phyloP scores from a whole-genome alignment of 53 echinoderm and acorn worm species.

The Mesocentrotus franciscanus region DNA sequence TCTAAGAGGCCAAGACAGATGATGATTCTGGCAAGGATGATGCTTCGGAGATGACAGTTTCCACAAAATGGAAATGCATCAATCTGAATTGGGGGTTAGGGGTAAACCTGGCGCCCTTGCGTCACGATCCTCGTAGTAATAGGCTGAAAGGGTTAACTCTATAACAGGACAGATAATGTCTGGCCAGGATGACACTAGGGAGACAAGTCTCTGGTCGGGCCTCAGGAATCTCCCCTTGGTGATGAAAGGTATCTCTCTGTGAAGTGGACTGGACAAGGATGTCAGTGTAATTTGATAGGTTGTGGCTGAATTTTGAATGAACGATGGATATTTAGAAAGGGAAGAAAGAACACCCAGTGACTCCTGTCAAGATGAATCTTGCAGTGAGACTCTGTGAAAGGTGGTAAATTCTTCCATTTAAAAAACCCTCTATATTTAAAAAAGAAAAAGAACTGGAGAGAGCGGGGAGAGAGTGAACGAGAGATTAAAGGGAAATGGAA shows the following conservation, averaged over 20 bases:
- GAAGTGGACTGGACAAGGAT: conserved; percentile 49
- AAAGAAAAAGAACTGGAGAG: too few species aligned
- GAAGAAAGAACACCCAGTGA: background rate
- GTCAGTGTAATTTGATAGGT: background rate
- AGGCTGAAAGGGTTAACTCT: background rate
- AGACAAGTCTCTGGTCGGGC: background rate
- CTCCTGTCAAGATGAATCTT: too few species aligned
- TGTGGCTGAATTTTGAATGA: conserved; percentile 33
- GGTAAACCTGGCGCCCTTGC: background rate
- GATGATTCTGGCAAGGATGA: too few species aligned
- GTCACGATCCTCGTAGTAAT: background rate
- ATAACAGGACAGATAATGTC: background rate
- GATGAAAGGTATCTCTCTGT: conserved; percentile 42
- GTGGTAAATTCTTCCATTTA: too few species aligned
- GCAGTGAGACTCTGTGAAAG: too few species aligned
- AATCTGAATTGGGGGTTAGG: background rate
- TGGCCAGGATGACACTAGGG: background rate
- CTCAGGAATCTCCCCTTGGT: conserved; percentile 1
- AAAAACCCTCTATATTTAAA: too few species aligned
- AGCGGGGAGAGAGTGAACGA: too few species aligned
- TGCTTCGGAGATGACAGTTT: too few species aligned
- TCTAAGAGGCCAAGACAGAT: too few species aligned
- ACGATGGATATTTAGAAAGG: background rate
- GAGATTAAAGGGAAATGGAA: too few species aligned
- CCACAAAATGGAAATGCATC: too few species aligned